phyloP scores from a whole-genome alignment of 2,113 vertebrate genomes.

The Elanoides forficatus region DNA sequence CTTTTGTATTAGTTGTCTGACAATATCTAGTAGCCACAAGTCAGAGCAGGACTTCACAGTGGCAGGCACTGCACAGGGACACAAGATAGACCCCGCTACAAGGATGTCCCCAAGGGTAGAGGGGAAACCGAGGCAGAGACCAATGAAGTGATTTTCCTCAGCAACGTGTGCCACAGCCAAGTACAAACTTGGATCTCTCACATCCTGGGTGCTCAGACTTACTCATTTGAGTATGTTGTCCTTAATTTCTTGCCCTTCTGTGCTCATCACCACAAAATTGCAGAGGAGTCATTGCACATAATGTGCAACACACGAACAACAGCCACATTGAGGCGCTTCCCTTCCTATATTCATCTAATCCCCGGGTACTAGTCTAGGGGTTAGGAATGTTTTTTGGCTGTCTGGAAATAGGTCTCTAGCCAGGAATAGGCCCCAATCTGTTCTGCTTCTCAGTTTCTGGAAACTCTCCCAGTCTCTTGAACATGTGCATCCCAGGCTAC shows the following conservation, averaged over 20 bases:
- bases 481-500: constrained; percentile 63
- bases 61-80: background rate
- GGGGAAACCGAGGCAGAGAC: background rate
- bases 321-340: background rate
- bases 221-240: background rate
- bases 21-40: background rate
- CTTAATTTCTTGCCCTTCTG: background rate
- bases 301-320: background rate
- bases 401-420: constrained; percentile 61
- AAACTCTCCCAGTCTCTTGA: constrained; percentile 55
- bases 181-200: background rate
- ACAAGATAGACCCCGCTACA: background rate
- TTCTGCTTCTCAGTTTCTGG: constrained; percentile 60
- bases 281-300: background rate
- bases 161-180: background rate
- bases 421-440: constrained; percentile 63
- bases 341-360: constrained; percentile 25
- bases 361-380: constrained; percentile 7
- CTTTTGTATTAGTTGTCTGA: background rate
- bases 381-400: constrained; percentile 54
- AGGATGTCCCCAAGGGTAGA: background rate
- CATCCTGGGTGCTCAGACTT: background rate
- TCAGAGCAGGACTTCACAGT: background rate
- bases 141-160: background rate
- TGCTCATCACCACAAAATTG: background rate